Percentiles rank a stretch among this genome's conserved stretches.
Evolutionary conservation across 2,888 invertebrate genomes (phyloP).

Genomic region (Platypus cylindrus): DNA sequence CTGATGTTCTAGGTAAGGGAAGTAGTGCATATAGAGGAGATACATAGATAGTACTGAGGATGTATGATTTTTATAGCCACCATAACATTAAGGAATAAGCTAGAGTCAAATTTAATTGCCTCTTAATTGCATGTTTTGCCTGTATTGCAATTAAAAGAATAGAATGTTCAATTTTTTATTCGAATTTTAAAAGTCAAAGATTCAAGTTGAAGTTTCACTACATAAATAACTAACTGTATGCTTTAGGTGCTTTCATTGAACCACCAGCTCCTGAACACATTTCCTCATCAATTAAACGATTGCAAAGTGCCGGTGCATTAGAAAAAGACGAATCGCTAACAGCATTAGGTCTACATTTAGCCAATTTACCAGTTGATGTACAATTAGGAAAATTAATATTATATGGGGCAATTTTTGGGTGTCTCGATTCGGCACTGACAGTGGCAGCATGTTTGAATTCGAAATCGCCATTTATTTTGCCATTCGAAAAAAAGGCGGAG

Average conservation of each 20-base stretch:
- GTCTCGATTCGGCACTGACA: constrained; percentile 83
- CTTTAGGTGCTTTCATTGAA: constrained; percentile 43
- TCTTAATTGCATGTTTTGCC: no score
- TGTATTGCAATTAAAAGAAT: no score
- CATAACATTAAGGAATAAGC: no score
- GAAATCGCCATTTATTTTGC: constrained; percentile 65
- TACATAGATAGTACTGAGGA: no score
- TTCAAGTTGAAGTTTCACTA: no score
- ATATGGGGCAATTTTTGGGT: constrained; percentile 83
- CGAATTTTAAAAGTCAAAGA: no score
- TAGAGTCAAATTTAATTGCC: no score
- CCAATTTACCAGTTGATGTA: constrained; percentile 81
- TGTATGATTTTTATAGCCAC: no score
- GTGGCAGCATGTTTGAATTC: constrained; percentile 76
- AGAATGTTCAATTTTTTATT: no score
- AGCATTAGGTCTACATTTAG: constrained; percentile 75
- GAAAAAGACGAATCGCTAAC: constrained; percentile 64
- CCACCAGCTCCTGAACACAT: constrained; percentile 58
- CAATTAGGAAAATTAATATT: constrained; percentile 86
- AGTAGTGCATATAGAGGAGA: no score
- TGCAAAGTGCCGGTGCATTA: constrained; percentile 69
- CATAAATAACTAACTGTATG: background rate
- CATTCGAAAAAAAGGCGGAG: constrained; percentile 58
- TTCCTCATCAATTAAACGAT: constrained; percentile 51
- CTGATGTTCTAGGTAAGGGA: constrained; percentile 29